Percentiles rank a stretch among this genome's conserved stretches.
These are phyloP conservation scores for Capitulum mitella DNA, from an alignment of 2,888 invertebrate genomes.

Conservation along the genomic window DNA sequence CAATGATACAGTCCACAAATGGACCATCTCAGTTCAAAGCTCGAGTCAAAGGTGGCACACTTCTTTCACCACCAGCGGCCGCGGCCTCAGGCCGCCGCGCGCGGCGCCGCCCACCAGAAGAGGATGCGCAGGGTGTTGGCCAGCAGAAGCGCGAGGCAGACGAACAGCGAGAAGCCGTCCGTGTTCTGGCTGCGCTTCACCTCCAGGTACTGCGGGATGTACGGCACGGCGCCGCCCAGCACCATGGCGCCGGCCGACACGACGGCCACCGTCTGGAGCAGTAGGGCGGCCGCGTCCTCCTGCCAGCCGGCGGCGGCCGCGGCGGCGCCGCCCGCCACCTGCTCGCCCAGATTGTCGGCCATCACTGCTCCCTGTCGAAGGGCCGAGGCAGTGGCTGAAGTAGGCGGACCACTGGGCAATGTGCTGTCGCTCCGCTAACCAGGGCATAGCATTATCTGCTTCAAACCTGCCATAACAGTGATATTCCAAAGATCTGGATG, in stretches of 20 bases:
- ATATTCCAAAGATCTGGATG: no score
- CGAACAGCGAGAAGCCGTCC: slow-evolving; percentile 94
- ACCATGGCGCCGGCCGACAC: slow-evolving; percentile 62
- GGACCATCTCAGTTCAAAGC: no score
- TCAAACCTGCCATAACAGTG: no score
- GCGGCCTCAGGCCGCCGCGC: no score
- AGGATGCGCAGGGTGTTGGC: slow-evolving; percentile 95
- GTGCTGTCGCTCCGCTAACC: no score
- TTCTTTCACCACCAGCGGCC: no score
- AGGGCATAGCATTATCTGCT: no score
- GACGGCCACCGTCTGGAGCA: slow-evolving; percentile 9
- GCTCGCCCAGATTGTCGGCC: not conserved
- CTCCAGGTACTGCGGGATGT: slow-evolving; percentile 91
- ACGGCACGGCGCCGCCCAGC: slow-evolving; percentile 89
- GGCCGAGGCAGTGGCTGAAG: no score
- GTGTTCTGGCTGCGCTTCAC: slow-evolving; percentile 60
- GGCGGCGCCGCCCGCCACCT: not conserved
- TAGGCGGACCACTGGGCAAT: no score
- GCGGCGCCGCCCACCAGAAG: slow-evolving; percentile 90
- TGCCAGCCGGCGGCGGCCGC: not conserved
- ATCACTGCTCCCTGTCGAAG: no score
- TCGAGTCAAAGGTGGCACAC: no score
- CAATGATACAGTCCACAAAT: no score
- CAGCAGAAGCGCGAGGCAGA: slow-evolving; percentile 86
- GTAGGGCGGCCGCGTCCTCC: not conserved